These are phyloP conservation scores for Threskiornis aethiopicus DNA, from an alignment of 2,797 vertebrate genomes.

Conservation along the genomic window DNA sequence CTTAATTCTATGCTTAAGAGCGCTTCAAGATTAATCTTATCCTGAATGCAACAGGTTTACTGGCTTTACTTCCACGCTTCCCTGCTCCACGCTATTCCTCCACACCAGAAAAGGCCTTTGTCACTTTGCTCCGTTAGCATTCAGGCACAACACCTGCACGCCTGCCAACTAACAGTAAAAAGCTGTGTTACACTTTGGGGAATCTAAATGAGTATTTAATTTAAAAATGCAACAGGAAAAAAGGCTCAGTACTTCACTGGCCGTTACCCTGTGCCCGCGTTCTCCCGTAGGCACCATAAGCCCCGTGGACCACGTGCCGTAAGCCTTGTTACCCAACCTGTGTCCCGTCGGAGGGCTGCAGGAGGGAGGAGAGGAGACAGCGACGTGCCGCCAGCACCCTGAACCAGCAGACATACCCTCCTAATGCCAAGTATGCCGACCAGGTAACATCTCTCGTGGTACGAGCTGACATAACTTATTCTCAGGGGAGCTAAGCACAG, in stretches of 20 bases:
- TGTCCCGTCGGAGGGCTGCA: background rate
- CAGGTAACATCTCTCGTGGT: background rate
- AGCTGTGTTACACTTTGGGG: background rate
- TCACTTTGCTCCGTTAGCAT: background rate
- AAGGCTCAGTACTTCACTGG: background rate
- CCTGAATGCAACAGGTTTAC: background rate
- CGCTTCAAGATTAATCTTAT: background rate
- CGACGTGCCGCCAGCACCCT: background rate
- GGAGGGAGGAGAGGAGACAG: background rate
- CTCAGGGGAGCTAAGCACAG: background rate
- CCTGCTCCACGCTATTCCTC: background rate
- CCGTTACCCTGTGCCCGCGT: background rate
- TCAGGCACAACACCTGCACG: background rate
- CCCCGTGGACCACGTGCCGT: fast-evolving
- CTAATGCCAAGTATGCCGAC: background rate
- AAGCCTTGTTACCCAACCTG: background rate
- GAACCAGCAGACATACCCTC: background rate
- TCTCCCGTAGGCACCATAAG: background rate
- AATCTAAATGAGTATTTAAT: background rate
- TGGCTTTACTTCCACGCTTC: background rate
- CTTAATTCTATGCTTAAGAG: background rate
- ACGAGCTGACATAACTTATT: background rate
- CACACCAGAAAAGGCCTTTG: background rate
- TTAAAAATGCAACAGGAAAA: background rate
- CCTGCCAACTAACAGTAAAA: background rate